Evolutionary conservation across 2,888 invertebrate genomes (phyloP).

Genomic region (Podotricha telesiphe): DNA sequence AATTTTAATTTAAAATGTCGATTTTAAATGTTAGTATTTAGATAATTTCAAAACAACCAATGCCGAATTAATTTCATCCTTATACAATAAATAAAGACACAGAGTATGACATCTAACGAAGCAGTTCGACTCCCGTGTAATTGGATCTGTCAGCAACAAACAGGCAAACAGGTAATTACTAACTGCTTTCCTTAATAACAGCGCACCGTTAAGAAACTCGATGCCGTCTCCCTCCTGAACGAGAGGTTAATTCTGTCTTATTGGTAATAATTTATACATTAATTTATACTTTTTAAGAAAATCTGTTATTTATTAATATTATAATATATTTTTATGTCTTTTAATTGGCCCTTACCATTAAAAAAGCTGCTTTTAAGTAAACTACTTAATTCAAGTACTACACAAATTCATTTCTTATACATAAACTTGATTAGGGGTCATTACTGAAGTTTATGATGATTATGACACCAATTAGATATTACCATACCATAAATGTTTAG

Average conservation of each 20-base stretch:
- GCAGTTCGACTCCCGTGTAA: constrained; percentile 70
- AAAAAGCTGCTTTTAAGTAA: no score
- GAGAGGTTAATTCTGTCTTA: constrained; percentile 3
- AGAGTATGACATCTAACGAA: constrained; percentile 64
- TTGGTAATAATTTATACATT: constrained; percentile 5
- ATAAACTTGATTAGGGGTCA: no score
- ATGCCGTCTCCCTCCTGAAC: constrained; percentile 50
- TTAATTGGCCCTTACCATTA: no score
- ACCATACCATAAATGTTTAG: neutral
- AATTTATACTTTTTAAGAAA: neutral
- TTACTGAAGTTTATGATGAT: no score
- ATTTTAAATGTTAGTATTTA: neutral
- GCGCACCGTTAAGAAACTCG: constrained; percentile 59
- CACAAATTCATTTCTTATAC: no score
- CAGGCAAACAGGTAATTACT: constrained; percentile 79
- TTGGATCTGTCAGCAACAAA: constrained; percentile 79
- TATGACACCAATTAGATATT: neutral
- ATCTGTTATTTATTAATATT: neutral
- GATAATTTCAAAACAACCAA: neutral
- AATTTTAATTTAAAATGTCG: neutral
- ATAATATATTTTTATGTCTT: no score
- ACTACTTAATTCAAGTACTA: no score
- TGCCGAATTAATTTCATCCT: neutral
- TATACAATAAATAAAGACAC: constrained; percentile 47
- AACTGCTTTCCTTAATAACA: constrained; percentile 70